Conservation (phyloP, 2,797 vertebrate genomes). For the Sciurus vulgaris region DNA sequence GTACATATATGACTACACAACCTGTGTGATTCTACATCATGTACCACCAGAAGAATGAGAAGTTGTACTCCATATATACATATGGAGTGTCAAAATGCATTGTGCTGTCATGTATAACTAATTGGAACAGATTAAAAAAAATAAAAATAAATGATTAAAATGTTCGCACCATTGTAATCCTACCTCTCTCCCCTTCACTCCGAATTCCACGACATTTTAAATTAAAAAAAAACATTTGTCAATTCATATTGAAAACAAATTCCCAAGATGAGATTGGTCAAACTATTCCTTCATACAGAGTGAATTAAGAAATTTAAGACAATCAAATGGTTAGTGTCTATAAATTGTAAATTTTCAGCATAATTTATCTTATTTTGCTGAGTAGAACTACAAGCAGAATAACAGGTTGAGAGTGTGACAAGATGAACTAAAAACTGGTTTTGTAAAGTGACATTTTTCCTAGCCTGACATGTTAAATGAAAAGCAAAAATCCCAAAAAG, state of each 20-base stretch:
- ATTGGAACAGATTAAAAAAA: no score
- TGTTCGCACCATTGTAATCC: background rate
- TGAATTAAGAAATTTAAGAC: conserved; percentile 1
- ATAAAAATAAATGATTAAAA: background rate
- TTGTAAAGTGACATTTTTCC: background rate
- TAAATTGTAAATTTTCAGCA: background rate
- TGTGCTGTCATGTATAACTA: no score
- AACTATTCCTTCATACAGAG: background rate
- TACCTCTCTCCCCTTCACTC: no score
- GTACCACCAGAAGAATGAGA: no score
- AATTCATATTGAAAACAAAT: background rate
- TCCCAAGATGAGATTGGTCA: background rate
- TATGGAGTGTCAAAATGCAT: no score
- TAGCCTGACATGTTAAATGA: conserved; percentile 4
- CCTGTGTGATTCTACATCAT: no score
- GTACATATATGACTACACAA: no score
- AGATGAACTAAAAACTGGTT: background rate
- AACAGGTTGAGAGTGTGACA: background rate
- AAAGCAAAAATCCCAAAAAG: background rate
- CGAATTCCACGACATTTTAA: background rate
- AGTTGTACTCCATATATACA: no score
- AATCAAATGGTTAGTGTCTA: background rate
- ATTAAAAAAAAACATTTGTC: background rate
- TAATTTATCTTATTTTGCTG: conserved; percentile 9
- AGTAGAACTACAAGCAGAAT: background rate